A percentile compares a stretch with the other conserved stretches of the same genome.
Conservation (phyloP, 1,140 invertebrate species). For the Aporrectodea caliginosa region DNA sequence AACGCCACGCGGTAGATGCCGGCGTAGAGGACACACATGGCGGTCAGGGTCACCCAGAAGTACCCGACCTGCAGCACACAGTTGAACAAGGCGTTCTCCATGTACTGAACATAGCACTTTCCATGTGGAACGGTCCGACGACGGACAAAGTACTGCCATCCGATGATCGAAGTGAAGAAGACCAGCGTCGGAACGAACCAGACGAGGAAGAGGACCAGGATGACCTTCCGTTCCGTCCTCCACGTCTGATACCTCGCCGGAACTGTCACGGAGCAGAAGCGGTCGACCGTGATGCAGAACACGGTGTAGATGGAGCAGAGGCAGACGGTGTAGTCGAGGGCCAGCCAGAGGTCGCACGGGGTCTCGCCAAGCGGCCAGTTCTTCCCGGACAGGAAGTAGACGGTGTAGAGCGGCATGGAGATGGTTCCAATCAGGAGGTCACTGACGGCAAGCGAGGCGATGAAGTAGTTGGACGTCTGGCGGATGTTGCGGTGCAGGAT, state of each 20-base stretch:
- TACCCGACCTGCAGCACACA: constrained; percentile 94
- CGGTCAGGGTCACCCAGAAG: constrained; percentile 81
- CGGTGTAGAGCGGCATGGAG: too few relatives aligned
- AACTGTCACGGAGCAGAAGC: constrained; percentile 98
- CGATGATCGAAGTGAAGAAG: constrained; percentile 98
- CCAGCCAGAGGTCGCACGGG: constrained; percentile 96
- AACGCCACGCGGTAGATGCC: constrained; percentile 98
- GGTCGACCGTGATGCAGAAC: constrained; percentile 94
- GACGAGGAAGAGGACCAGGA: constrained; percentile 76
- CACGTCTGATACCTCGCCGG: constrained; percentile 94
- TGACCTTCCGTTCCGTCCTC: constrained; percentile 90
- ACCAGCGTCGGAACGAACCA: constrained; percentile 95
- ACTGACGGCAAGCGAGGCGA: constrained; percentile 97
- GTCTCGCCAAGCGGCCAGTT: constrained; percentile 95
- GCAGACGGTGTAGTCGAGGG: constrained; percentile 98
- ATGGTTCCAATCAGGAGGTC: constrained; percentile 91
- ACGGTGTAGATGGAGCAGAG: constrained; percentile 99
- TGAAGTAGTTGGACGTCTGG: constrained; percentile 98
- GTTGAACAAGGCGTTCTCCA: constrained; percentile 96
- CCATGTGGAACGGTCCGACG: constrained; percentile 66
- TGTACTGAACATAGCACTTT: constrained; percentile 94
- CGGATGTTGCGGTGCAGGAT: constrained; percentile 93
- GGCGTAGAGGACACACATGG: constrained; percentile 70
- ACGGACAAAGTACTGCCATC: constrained; percentile 96
- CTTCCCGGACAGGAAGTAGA: constrained; percentile 85